Percentiles rank a stretch among this genome's conserved stretches.
Evolutionary conservation across 1,140 invertebrate species (phyloP).

Genomic region (Cecropterus lyciades): DNA sequence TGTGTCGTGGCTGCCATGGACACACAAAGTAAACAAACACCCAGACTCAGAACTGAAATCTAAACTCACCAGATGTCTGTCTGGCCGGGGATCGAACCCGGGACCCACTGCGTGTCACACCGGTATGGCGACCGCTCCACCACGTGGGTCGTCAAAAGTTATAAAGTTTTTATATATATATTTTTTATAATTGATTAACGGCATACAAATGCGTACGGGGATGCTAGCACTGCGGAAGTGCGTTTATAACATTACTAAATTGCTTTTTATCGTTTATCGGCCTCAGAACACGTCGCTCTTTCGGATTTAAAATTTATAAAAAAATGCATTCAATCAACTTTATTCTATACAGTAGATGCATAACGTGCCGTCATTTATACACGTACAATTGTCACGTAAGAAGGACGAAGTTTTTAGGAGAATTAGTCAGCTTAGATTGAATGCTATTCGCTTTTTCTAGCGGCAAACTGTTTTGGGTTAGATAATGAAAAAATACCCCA

Average conservation of each 20-base stretch:
- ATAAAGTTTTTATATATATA: no score
- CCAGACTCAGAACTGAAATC: no score
- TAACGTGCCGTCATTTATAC: not conserved
- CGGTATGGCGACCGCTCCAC: no score
- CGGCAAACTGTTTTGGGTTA: not conserved
- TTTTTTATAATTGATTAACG: no score
- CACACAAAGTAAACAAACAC: no score
- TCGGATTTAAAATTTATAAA: not conserved
- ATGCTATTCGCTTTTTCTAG: not conserved
- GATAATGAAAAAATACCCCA: not conserved
- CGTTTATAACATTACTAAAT: not conserved
- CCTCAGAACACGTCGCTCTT: not conserved
- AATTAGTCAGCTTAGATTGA: not conserved
- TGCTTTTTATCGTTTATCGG: not conserved
- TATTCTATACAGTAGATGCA: not conserved
- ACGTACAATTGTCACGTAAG: not conserved
- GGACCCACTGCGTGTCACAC: no score
- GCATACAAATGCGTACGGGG: no score
- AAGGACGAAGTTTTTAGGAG: not conserved
- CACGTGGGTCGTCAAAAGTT: no score
- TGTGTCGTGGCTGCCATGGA: no score
- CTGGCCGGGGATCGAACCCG: no score
- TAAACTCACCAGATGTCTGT: no score
- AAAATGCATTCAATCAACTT: not conserved
- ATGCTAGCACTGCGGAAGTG: not conserved